phyloP scores from a whole-genome alignment of 2,888 invertebrate species.

The Dolichopus griseipennis region DNA sequence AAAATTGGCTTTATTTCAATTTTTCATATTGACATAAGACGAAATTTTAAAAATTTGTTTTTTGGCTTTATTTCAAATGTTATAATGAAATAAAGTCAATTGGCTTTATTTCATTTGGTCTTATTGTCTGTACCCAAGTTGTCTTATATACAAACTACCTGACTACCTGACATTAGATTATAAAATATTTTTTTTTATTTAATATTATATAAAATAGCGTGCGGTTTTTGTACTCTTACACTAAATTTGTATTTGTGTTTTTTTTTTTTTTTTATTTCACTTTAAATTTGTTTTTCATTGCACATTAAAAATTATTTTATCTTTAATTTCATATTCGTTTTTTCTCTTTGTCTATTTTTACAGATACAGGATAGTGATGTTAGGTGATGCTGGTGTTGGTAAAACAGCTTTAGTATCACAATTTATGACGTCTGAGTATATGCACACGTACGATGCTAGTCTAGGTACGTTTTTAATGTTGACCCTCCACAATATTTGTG shows the following conservation, averaged over 20 bases:
- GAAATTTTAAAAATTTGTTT: too few species aligned
- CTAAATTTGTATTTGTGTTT: too few species aligned
- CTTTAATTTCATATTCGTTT: too few species aligned
- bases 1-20: too few species aligned
- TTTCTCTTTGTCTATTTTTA: conserved; percentile 30
- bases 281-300: background rate
- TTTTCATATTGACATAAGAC: too few species aligned
- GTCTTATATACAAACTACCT: background rate
- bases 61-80: too few species aligned
- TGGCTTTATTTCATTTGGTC: too few species aligned
- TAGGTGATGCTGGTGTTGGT: conserved; percentile 80
- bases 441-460: conserved; percentile 90
- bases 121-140: too few species aligned
- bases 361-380: conserved; percentile 72
- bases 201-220: background rate
- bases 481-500: conserved; percentile 1
- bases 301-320: background rate
- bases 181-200: conserved; percentile 1
- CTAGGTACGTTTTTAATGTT: conserved; percentile 54
- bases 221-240: background rate
- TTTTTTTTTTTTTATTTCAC: background rate
- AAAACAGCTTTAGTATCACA: conserved; percentile 86
- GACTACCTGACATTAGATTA: background rate
- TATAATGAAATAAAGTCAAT: too few species aligned
- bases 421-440: conserved; percentile 92